Evolutionary conservation across 2,797 vertebrate species (phyloP), one percentile per base, ranked within the genome.

Genomic region (Macropodus opercularis): DNA sequence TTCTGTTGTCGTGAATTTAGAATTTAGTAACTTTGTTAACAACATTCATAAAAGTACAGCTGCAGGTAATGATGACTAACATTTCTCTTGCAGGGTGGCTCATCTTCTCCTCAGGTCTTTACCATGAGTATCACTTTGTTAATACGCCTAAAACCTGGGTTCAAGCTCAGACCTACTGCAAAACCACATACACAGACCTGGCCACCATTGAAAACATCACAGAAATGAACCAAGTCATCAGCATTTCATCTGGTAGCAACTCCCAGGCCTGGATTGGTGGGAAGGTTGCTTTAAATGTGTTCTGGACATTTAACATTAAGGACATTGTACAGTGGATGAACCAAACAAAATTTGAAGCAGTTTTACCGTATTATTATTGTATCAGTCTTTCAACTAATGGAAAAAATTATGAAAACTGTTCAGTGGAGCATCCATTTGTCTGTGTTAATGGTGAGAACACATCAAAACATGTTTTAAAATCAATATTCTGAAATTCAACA

Each of bases 111-210:
- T 12, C 49, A 5, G 40, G 64, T 32, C 42, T 68, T 2, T 18
- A 19, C 23, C 43, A 1, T 50, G 43, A 55, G 49, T 69, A 60
- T 13, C 27, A 69, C 60, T 69, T n/a, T 49, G 61, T 62, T 36
- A 52, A 4, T 1, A 0, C 2, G 9, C 9, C 6, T 27, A 27
- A 27, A 27, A 74, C 13, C 15, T 65, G 64, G 68, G 18, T 10
- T 8, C 64, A 55, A 23, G 77, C 72, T 53, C 69, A 32, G 42
- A 18, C 14, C 47, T 53, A 48, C 48, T 36, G 35, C 43, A 63
- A 42, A 39, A 0, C 48, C 24, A 58, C 0, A 2, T 57, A 47
- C 41, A 38, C 24, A 14, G 51, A 73, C 63, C 52, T 72, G 47
- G 48, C 38, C 22, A 39, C 48, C 23, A 23, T 55, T 23, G 12